A percentile compares a stretch with the other conserved stretches of the same genome.
Conservation (phyloP, 2,888 invertebrate genomes). For the Phengaris arion region DNA sequence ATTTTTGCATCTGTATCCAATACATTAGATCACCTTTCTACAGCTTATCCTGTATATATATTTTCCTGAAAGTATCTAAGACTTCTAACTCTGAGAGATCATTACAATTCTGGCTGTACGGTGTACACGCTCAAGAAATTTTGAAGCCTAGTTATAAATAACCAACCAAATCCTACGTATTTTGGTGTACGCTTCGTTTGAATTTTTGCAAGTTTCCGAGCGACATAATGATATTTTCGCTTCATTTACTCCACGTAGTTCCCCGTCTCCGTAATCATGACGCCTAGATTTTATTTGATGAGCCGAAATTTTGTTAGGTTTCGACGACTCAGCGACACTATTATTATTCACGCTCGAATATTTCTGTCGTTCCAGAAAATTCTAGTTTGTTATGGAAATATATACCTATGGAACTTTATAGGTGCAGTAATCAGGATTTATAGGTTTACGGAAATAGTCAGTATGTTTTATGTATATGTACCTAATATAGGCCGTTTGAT, state of each 20-base stretch:
- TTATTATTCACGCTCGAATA: slow-evolving; percentile 1
- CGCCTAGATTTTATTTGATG: slow-evolving; percentile 42
- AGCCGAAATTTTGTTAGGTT: slow-evolving; percentile 5
- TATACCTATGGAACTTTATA: neutral
- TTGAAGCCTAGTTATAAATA: neutral
- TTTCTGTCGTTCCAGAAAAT: neutral
- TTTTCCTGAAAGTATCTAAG: no score
- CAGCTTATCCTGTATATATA: no score
- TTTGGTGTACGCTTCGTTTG: neutral
- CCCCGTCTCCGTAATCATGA: slow-evolving; percentile 57
- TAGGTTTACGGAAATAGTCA: no score
- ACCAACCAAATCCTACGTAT: neutral
- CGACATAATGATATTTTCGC: slow-evolving; percentile 68
- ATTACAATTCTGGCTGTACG: no score
- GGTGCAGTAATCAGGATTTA: neutral
- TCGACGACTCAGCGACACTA: slow-evolving; percentile 8
- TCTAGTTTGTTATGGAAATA: neutral
- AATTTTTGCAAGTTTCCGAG: slow-evolving; percentile 59
- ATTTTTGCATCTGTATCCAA: no score
- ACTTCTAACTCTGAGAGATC: no score
- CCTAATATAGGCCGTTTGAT: no score
- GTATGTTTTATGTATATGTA: no score
- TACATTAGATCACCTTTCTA: no score
- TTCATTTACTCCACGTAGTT: slow-evolving; percentile 69
- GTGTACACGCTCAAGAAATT: neutral